Base-by-base conservation (phyloP, 2,797 vertebrate species). In the Huso huso region DNA sequence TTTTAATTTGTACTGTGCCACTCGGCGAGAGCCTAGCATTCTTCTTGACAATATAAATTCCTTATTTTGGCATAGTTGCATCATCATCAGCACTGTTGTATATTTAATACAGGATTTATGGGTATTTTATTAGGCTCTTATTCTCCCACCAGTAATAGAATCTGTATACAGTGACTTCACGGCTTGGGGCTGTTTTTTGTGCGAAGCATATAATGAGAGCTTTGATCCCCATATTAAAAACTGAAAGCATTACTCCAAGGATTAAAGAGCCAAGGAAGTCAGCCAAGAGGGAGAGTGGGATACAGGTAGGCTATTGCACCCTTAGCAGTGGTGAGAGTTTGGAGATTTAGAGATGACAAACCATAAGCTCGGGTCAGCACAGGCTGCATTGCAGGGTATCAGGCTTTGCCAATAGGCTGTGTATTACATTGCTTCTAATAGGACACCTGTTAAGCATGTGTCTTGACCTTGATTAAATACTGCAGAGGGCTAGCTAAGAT, bases 1-100 rank as follows among this genome's bases (percentile, higher is more conserved):
- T 87, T 89, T 82, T 93, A 90, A 90, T 91, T 90, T 86, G 87
- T 83, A 68, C 83, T 78, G 89, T 91, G 89, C 88, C 90, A 89
- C 87, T 89, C 87, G 61, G 88, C 75, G 79, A 82, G 51, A 85
- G 85, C 85, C 84, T 89, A 84, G 80, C 82, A 82, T 87, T 87
- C 82, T 74, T 79, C 64, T 76, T 83, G 79, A 81, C 84, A 79
- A 78, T 6, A 69, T 72, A 81, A 88, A 87, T 80, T 80, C 84
- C 79, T 79, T 37, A 78, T 79, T 37, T 86, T 83, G 81, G 71
- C 75, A 78, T 57, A 63, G 77, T 82, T 84, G 76, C 78, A 61
- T 81, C 83, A 83, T 72, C 63, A 53, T 53, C 63, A 49, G 52
- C 68, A 69, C 74, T 77, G 77, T 66, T 69, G 69, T 70, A 71